Evolutionary conservation across 1,140 invertebrate genomes (phyloP), one percentile per base, ranked within the genome.

Genomic region (Trichogramma pretiosum): DNA sequence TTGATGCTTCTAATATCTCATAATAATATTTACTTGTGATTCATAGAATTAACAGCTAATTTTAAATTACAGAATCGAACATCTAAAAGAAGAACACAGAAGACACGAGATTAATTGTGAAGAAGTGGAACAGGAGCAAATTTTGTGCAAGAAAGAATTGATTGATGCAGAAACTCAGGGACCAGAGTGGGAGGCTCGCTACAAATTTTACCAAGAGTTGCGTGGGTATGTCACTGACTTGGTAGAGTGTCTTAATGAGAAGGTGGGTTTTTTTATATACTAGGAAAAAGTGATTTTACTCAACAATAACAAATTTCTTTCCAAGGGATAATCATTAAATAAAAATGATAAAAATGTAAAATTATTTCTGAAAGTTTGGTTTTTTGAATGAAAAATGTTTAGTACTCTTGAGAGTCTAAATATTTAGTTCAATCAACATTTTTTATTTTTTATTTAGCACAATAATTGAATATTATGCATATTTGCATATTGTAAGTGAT

Each of bases 221-320:
- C 83, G 90, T 72, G 88, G 89, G 66, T 98, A 94, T 83, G 82
- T 96, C 66, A 89, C 86, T 62, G 92, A 96, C 81, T 84, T 95
- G 71, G 84, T 95, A 73, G 93, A 96, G 77, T 97, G 93, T 80
- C 81, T 96, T 60, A 88, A 93, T 59, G 85, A 89, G 72, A 91
- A 91, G 81, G 83, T 89, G 72, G 77, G 77, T 78, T 70, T n/a
- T n/a, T n/a, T n/a, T 54, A 72, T 58, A 70, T 41, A 41, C 43
- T 50, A 38, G 24, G 40, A 49, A 49, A 37, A 46, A 57, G 46
- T 50, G 46, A 53, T 48, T 46, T n/a, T 34, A 43, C 18, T 18
- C 8, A 26, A 28, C 16, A 11, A 30, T 43, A 14, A 33, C 32
- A 5, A 7, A 23, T 23, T n/a, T n/a, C n/a, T n/a, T n/a, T n/a